Base-by-base conservation (phyloP, 2,888 invertebrate genomes). In the Prosopocoilus inquinatus region DNA sequence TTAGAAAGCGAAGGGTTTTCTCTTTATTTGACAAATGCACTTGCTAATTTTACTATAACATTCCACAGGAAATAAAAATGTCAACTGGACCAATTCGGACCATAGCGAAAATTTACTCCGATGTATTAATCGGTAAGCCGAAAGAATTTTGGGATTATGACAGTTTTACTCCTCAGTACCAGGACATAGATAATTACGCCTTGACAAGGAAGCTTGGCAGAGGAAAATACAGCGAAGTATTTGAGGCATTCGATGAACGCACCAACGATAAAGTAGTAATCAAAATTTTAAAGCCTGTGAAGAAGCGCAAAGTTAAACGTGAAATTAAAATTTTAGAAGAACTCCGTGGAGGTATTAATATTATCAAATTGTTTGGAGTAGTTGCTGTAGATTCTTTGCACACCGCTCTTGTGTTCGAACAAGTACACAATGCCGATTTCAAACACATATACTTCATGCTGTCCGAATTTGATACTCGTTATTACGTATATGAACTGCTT, bases 401-500 rank as follows among this genome's bases (percentile, higher is more conserved):
- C 9, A 72, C 74, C 1, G 75, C 72, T 2, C 61, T 77, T 9
- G 69, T 77, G 9, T 76, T 77, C 52, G 77, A 76, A 58, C 68
- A 71, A 47, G 62, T 75, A 33, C 67, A 69, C 44, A 70, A 74
- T 47, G 72, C 71, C 11, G 76, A 76, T 55, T 77, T 77, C 55
- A 77, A 75, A 60, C 74, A 73, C 54, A 65, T 77, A 46, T 76
- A 76, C 58, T 64, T 75, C 53, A 70, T 67, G 43, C 61, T 78
- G 13, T 70, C 69, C n/a, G 76, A 76, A 54, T 66, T 64, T 12
- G 76, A 77, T 49, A 75, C 72, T 3, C 61, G 73, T 35, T 79
- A 69, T 66, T 80, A 80, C 62, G 65, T 79, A 13, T 76, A 75
- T 58, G 79, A 80, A 67, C 60, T 80, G 36, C 62, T 80, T 50